Evolutionary conservation across 2,797 vertebrate genomes (phyloP).

Genomic region (Streptopelia turtur): DNA sequence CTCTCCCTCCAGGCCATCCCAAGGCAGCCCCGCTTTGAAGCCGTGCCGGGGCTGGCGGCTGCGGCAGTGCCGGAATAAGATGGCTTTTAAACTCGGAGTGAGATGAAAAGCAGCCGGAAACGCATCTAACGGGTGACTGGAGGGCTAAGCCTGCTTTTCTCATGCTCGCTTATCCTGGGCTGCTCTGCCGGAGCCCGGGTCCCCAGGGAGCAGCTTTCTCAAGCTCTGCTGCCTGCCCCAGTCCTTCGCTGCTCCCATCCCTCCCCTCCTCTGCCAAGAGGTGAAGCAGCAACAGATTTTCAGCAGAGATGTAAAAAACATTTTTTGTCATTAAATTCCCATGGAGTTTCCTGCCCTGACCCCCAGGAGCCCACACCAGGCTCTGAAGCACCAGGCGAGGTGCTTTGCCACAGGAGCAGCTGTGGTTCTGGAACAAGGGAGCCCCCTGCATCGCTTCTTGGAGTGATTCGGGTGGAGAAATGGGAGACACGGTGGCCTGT

Average conservation of each 20-base stretch:
- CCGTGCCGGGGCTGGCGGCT: constrained; percentile 20
- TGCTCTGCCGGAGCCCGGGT: not conserved
- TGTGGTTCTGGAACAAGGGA: not conserved
- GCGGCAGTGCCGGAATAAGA: not conserved
- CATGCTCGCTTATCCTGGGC: constrained; percentile 24
- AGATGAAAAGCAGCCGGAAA: constrained; percentile 69
- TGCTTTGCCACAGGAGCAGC: not conserved
- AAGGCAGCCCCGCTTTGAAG: constrained; percentile 29
- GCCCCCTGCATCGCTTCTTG: rapidly evolving
- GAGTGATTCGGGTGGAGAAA: not conserved
- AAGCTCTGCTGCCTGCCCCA: constrained; percentile 12
- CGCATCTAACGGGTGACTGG: constrained; percentile 15
- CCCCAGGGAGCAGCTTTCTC: not conserved
- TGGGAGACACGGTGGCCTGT: not conserved
- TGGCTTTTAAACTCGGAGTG: constrained; percentile 40
- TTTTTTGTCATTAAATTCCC: not conserved
- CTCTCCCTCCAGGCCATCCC: not conserved
- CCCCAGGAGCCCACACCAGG: not conserved
- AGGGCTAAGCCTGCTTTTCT: constrained; percentile 62
- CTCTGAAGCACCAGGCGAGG: not conserved
- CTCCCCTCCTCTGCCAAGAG: not conserved
- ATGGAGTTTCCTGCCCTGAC: rapidly evolving
- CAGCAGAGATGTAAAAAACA: not conserved
- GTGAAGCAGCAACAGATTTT: not conserved
- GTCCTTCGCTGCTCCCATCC: not conserved